Evolutionary conservation across 2,888 invertebrate genomes (phyloP), one percentile per base, ranked within the genome.

Genomic region (Harpalus rufipes): DNA sequence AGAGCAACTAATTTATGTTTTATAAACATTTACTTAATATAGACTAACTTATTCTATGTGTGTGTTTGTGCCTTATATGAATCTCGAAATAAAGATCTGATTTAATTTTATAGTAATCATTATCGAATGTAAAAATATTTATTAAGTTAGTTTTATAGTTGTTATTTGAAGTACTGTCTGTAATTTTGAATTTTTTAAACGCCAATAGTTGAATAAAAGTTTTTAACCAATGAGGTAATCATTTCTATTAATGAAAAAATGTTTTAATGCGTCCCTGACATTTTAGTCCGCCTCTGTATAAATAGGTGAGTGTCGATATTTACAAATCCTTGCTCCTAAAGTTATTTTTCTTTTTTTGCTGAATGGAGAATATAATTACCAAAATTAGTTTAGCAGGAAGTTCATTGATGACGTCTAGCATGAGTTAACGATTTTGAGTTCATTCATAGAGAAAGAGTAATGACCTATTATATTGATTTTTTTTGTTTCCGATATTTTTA

Each of bases 1-100:
- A 78, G 78, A 84, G 51, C 81, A 68, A 72, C 81, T 78, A 84
- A 84, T 84, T 78, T 84, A 84, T 84, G 78, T 84, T 84, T 84
- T 84, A 84, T 84, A 84, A 84, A 78, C 84, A 84, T 84, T 56
- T 76, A 78, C 78, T 76, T 84, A 84, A 78, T 84, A 78, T 84
- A 84, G 78, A 84, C 84, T 84, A 84, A 84, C 78, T 84, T 84
- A 84, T 78, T 78, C n/a, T 84, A 44, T 78, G 51, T 76, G 61
- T 78, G 83, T 83, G 84, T 84, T 74, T 82, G 39, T 56, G 72
- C 74, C 74, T 74, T 74, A 74, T 82, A 74, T 16, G 74, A 82
- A 74, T 74, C 58, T 72, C 58, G 68, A 59, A 82, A 25, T 68
- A 81, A 81, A 81, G 10, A 41, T 21, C 21, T 72, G 72, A 44